Conservation (phyloP, 2,797 vertebrate species). For the Poeciliopsis presidionis region DNA sequence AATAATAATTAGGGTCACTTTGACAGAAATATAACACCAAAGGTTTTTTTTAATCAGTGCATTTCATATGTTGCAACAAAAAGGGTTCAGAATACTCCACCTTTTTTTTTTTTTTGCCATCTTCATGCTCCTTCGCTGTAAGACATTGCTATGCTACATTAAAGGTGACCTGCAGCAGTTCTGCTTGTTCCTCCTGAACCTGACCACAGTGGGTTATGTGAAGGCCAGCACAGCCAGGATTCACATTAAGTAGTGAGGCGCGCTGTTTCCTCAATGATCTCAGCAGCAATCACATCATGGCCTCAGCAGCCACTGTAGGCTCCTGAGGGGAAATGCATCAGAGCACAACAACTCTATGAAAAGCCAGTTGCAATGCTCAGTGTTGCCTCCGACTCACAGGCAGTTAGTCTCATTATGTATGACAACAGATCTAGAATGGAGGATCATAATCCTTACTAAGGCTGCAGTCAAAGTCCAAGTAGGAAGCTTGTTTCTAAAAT, state of each 20-base stretch:
- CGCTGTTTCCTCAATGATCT: constrained; percentile 2
- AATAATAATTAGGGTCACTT: neutral
- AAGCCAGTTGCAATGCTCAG: neutral
- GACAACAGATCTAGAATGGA: neutral
- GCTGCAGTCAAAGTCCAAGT: neutral
- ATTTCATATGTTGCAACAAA: neutral
- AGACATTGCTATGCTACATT: neutral
- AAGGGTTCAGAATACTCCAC: neutral
- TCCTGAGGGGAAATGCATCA: constrained; percentile 13
- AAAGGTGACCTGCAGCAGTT: neutral
- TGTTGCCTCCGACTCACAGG: neutral
- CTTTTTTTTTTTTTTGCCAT: neutral
- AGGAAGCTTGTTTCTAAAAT: neutral
- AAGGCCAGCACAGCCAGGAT: neutral
- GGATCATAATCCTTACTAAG: neutral
- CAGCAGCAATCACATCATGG: constrained; percentile 8
- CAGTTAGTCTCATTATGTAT: constrained; percentile 9
- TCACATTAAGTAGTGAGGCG: neutral
- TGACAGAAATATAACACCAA: neutral
- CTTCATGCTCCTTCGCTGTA: neutral
- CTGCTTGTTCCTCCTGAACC: neutral
- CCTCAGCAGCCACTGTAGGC: neutral
- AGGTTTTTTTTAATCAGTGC: neutral
- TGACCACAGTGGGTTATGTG: neutral
- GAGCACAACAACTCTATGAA: neutral